A percentile compares a stretch with the other conserved stretches of the same genome.
These are phyloP conservation scores for Dascillus cervinus DNA, from an alignment of 2,888 invertebrate genomes.

Conservation along the genomic window DNA sequence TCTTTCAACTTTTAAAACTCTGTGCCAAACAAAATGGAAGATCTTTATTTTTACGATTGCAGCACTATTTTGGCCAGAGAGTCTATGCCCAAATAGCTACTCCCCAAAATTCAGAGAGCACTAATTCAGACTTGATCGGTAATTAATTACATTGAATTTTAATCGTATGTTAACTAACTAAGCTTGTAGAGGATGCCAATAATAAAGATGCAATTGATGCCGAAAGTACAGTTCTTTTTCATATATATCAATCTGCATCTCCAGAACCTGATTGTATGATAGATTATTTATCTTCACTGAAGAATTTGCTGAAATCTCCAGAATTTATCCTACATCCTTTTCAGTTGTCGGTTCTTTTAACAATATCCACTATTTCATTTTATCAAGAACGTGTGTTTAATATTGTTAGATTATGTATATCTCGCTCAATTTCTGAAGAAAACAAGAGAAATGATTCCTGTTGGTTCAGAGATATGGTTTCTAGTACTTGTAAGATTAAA, in stretches of 20 bases:
- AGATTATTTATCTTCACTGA: conserved; percentile 41
- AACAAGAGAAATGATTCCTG: conserved; percentile 35
- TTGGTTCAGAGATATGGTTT: conserved; percentile 49
- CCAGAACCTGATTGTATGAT: conserved; percentile 41
- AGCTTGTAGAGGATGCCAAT: conserved; percentile 37
- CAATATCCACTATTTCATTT: conserved; percentile 42
- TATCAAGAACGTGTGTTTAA: conserved; percentile 44
- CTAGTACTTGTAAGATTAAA: conserved; percentile 36
- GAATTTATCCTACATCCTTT: conserved; percentile 57
- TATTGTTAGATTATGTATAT: conserved; percentile 34
- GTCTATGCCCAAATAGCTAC: conserved; percentile 27
- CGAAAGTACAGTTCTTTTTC: conserved; percentile 55
- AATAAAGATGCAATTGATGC: conserved; percentile 49
- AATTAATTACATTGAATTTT: conserved; percentile 8
- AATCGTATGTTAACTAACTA: neutral
- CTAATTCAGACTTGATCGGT: conserved; percentile 33
- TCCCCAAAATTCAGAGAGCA: conserved; percentile 25
- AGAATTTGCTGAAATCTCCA: conserved; percentile 48
- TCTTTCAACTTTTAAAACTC: conserved; percentile 58
- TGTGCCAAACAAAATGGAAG: conserved; percentile 42
- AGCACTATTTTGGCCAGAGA: conserved; percentile 34
- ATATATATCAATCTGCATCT: conserved; percentile 45
- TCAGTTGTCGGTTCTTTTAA: conserved; percentile 51
- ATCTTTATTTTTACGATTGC: conserved; percentile 33
- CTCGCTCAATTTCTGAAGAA: conserved; percentile 32